Percentiles rank a stretch among this genome's conserved stretches.
Evolutionary conservation across 2,113 vertebrate genomes (phyloP).

Genomic region (Agelaius phoeniceus): DNA sequence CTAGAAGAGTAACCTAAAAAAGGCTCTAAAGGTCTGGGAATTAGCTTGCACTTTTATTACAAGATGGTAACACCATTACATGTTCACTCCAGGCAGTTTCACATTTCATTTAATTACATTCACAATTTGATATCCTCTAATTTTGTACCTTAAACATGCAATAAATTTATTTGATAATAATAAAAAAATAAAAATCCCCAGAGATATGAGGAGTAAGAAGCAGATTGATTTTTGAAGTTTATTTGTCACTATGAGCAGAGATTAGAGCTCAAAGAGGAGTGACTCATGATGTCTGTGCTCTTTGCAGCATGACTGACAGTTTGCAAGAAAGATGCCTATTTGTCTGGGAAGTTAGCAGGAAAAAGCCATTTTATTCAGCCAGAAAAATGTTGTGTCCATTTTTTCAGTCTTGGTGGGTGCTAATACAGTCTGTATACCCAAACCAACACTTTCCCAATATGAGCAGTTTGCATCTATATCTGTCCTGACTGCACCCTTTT

Average conservation of each 20-base stretch:
- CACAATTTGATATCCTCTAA: neutral
- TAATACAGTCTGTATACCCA: neutral
- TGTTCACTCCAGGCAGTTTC: neutral
- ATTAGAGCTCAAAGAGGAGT: constrained; percentile 62
- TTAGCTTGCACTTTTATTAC: neutral
- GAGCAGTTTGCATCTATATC: neutral
- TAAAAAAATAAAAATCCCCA: neutral
- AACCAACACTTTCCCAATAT: neutral
- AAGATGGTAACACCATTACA: neutral
- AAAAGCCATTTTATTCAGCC: constrained; percentile 3
- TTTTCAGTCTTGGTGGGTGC: neutral
- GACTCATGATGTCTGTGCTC: constrained; percentile 47
- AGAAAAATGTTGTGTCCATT: neutral
- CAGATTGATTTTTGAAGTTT: constrained; percentile 64
- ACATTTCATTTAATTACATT: neutral
- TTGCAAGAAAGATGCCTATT: constrained; percentile 29
- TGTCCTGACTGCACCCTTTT: neutral
- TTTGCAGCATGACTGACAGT: constrained; percentile 56
- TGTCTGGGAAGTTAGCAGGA: neutral
- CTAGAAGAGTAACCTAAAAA: neutral
- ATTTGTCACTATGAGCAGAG: constrained; percentile 64
- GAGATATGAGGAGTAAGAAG: neutral
- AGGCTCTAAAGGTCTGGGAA: neutral
- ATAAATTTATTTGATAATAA: neutral
- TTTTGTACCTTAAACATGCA: neutral